Evolutionary conservation across 2,888 invertebrate species (phyloP).

Genomic region (Tenthredo notha): DNA sequence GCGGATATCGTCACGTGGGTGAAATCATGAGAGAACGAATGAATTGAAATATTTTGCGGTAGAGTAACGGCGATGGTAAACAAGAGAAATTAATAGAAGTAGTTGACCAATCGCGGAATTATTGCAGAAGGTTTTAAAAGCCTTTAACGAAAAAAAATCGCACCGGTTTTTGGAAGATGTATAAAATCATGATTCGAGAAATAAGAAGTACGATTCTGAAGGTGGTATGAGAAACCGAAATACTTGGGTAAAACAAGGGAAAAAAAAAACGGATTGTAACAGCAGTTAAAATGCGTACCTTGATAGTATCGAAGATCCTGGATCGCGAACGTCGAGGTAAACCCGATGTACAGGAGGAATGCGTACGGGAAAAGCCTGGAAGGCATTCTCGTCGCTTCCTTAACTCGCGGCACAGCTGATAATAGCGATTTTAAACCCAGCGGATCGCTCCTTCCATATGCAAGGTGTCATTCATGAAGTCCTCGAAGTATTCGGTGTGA

Average conservation of each 20-base stretch:
- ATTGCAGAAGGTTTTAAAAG: neutral
- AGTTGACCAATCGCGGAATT: neutral
- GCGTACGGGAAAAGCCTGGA: constrained; percentile 65
- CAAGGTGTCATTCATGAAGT: constrained; percentile 54
- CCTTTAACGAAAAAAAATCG: neutral
- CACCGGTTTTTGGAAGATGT: neutral
- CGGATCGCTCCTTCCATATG: constrained; percentile 51
- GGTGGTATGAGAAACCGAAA: neutral
- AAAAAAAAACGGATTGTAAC: neutral
- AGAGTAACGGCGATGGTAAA: constrained; percentile 17
- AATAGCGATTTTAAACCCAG: constrained; percentile 31
- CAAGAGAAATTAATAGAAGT: neutral
- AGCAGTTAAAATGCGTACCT: constrained; percentile 66
- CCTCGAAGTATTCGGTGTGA: constrained; percentile 37
- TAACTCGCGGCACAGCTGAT: constrained; percentile 54
- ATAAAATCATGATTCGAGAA: neutral
- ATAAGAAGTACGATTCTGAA: neutral
- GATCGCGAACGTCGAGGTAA: constrained; percentile 66
- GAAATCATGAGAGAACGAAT: neutral
- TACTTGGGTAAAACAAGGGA: neutral
- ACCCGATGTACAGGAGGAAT: constrained; percentile 65
- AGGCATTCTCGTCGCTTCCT: constrained; percentile 65
- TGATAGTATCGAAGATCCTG: constrained; percentile 72
- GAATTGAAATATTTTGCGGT: neutral
- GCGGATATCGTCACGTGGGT: constrained; percentile 11